These are phyloP conservation scores for Silvanus unidentatus DNA, from an alignment of 2,888 invertebrate species.

Conservation along the genomic window DNA sequence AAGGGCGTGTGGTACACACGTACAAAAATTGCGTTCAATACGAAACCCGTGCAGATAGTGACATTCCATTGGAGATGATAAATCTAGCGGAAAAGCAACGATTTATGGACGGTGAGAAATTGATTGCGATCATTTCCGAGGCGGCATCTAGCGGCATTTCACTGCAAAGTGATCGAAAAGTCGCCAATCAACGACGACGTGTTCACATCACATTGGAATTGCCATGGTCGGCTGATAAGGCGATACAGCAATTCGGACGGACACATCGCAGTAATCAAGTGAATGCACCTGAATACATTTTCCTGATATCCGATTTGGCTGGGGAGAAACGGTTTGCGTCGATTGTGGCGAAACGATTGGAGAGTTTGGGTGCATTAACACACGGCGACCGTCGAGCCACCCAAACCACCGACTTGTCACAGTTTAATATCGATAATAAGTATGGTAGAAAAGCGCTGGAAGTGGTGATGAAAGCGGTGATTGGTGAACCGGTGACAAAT, in stretches of 20 bases:
- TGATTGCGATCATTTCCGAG: slow-evolving; percentile 57
- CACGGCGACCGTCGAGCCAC: slow-evolving; percentile 97
- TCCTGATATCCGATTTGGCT: slow-evolving; percentile 74
- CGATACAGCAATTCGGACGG: slow-evolving; percentile 56
- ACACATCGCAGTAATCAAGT: slow-evolving; percentile 35
- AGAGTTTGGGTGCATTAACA: slow-evolving; percentile 74
- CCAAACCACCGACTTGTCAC: slow-evolving; percentile 89
- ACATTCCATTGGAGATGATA: slow-evolving; percentile 87
- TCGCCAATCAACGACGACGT: too few relatives aligned
- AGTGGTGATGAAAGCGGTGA: slow-evolving; percentile 89
- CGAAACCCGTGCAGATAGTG: slow-evolving; percentile 82
- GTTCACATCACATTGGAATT: too few relatives aligned
- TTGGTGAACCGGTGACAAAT: slow-evolving; percentile 68
- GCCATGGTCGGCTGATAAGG: slow-evolving; percentile 90
- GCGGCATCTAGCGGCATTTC: too few relatives aligned
- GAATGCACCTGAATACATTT: slow-evolving; percentile 93
- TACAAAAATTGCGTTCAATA: slow-evolving; percentile 80
- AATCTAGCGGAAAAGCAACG: slow-evolving; percentile 80
- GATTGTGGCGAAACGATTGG: slow-evolving; percentile 81
- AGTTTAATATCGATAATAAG: slow-evolving; percentile 97
- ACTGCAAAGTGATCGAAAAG: too few relatives aligned
- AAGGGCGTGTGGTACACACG: slow-evolving; percentile 75
- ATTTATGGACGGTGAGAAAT: slow-evolving; percentile 94
- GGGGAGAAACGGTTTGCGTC: slow-evolving; percentile 70
- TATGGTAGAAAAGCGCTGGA: slow-evolving; percentile 90